A percentile compares a stretch with the other conserved stretches of the same genome.
Conservation (phyloP, 2,113 vertebrate genomes). For the Serinus canaria region DNA sequence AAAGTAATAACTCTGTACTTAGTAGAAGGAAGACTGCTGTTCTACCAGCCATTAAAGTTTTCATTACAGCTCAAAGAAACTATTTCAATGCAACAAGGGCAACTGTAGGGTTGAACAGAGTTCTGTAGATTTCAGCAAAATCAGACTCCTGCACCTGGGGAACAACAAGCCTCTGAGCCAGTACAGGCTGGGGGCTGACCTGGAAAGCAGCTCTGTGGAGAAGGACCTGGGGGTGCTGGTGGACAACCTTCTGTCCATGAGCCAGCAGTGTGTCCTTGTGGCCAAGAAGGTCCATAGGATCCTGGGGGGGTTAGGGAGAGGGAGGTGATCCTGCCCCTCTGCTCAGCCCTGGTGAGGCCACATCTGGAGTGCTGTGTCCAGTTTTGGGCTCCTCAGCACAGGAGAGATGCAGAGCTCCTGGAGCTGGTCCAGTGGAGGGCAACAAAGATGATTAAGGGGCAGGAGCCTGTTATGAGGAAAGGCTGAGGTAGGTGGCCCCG, state of each 20-base stretch:
- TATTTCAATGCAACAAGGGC: background rate
- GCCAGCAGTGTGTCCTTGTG: background rate
- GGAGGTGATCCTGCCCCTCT: background rate
- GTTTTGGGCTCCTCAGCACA: background rate
- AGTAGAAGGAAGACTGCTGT: background rate
- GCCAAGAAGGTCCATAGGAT: background rate
- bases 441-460: background rate
- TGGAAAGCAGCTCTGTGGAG: background rate
- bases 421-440: accelerated
- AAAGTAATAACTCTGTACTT: background rate
- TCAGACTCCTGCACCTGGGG: background rate
- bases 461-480: background rate
- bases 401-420: background rate
- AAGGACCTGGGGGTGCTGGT: background rate
- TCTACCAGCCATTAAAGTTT: background rate
- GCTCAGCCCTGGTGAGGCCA: background rate
- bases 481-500: accelerated
- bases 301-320: background rate
- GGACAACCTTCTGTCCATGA: accelerated
- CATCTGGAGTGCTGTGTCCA: background rate
- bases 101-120: background rate
- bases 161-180: background rate
- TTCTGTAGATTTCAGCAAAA: background rate
- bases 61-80: background rate
- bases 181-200: accelerated